Base-by-base conservation (phyloP, 2,888 invertebrate species). In the Allygus modestus region DNA sequence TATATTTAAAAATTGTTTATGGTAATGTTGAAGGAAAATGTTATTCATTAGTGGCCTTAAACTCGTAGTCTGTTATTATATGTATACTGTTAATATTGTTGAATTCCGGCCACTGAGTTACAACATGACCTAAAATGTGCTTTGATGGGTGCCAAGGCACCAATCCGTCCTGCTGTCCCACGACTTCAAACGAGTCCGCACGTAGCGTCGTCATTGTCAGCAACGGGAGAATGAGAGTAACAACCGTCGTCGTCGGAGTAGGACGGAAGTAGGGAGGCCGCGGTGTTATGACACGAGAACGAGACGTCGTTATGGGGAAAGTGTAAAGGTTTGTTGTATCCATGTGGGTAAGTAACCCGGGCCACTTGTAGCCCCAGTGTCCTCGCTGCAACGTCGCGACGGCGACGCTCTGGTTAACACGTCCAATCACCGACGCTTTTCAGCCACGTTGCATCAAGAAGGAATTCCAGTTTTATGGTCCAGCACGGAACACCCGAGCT, bases 261-360 rank as follows among this genome's bases (percentile, higher is more conserved):
- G 11, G 17, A 2, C 17, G 17, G 46, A 46, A 46, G 46, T 46
- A 46, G 46, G 37, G 46, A 46, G 17, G 46, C 46, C 17, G 46
- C 54, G 11, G 28, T 15, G 65, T 65, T 65, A 65, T 65, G 65
- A 65, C 51, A 51, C 51, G 58, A 28, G 28, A 28, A 65, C 28
- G 65, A 65, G 5, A 51, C 51, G 58, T 1, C 28, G 65, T 58
- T 58, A 58, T 2, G 65, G 65, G 31, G 65, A 65, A 65, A 65
- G 65, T 65, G 65, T 65, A 7, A 54, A 23, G 54, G n/a, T n/a
- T 17, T 23, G 54, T 54, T 54, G 54, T 54, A 23, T 46, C 4
- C 65, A 65, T 65, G 65, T 65, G 65, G 65, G 31, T 65, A 65
- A 65, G 65, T 65, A 17, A 28, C 65, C 26, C 65, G 65, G 17